Conservation (phyloP, 1,140 invertebrate genomes). For the Eufriesea mexicana region DNA sequence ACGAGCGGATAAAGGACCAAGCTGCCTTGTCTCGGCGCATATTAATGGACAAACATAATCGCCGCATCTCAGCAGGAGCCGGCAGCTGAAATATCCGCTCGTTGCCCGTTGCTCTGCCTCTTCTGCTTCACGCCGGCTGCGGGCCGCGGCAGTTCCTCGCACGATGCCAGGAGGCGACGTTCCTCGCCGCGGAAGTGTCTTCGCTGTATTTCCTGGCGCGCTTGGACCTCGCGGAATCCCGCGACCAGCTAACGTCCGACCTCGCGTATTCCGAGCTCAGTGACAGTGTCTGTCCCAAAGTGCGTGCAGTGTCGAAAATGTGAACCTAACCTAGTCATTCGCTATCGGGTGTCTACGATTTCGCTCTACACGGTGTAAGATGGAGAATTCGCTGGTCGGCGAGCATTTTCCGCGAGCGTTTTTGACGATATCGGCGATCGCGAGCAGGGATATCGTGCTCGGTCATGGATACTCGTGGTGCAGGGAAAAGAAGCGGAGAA, state of each 20-base stretch:
- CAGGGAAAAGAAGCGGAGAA: neutral
- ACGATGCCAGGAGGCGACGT: slow-evolving; percentile 68
- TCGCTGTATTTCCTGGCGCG: neutral
- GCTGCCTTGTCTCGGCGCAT: slow-evolving; percentile 78
- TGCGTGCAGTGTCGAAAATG: neutral
- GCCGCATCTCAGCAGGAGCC: slow-evolving; percentile 79
- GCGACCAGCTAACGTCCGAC: neutral
- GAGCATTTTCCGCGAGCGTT: neutral
- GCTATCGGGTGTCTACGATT: neutral
- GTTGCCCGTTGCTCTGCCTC: slow-evolving; percentile 58
- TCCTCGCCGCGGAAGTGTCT: slow-evolving; percentile 47
- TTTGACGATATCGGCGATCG: neutral
- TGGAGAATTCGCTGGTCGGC: too few relatives aligned
- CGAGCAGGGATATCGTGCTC: neutral
- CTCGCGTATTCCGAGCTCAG: neutral
- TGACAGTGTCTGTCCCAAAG: neutral
- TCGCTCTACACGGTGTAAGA: neutral
- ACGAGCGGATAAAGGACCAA: slow-evolving; percentile 71
- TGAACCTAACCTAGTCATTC: neutral
- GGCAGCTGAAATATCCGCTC: slow-evolving; percentile 71
- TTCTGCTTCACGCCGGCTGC: slow-evolving; percentile 52
- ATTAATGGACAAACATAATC: slow-evolving; percentile 82
- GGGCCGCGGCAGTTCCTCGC: slow-evolving; percentile 57
- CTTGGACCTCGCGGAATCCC: slow-evolving; percentile 1
- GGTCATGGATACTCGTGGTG: too few relatives aligned